These are phyloP conservation scores for Cephalopholis sonnerati DNA, from an alignment of 2,113 vertebrate genomes.

Conservation along the genomic window DNA sequence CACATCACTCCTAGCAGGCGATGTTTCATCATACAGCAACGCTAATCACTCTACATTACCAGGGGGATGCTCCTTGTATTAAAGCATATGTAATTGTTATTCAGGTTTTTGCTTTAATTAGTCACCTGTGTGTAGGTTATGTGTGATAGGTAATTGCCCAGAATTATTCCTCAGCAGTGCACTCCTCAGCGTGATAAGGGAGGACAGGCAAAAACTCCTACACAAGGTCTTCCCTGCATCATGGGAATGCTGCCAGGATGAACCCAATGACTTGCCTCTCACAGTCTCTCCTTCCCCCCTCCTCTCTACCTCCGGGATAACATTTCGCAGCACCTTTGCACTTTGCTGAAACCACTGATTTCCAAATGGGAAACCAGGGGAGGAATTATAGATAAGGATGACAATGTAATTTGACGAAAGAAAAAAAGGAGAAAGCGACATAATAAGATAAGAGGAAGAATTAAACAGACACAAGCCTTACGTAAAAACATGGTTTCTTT, in stretches of 20 bases:
- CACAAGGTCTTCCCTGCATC: slow-evolving; percentile 67
- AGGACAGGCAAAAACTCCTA: slow-evolving; percentile 12
- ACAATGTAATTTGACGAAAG: slow-evolving; percentile 33
- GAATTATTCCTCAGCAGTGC: not conserved
- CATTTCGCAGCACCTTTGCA: slow-evolving; percentile 79
- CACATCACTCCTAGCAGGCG: not conserved
- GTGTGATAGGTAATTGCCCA: not conserved
- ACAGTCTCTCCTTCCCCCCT: slow-evolving; percentile 6
- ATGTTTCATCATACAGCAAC: not conserved
- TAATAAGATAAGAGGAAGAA: slow-evolving; percentile 13
- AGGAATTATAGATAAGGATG: slow-evolving; percentile 28
- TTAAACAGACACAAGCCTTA: slow-evolving; percentile 38
- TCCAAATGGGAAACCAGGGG: slow-evolving; percentile 47
- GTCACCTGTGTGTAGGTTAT: not conserved
- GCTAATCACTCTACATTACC: not conserved
- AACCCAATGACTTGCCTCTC: slow-evolving; percentile 78
- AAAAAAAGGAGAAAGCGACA: not conserved
- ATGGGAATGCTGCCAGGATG: slow-evolving; percentile 76
- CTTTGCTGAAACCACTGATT: slow-evolving; percentile 76
- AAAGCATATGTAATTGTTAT: not conserved
- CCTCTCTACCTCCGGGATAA: slow-evolving; percentile 50
- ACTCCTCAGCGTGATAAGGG: slow-evolving; percentile 2
- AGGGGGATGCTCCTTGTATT: not conserved
- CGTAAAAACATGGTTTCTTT: slow-evolving; percentile 80
- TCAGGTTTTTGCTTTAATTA: not conserved